Evolutionary conservation across 2,797 vertebrate genomes (phyloP), one percentile per base, ranked within the genome.

Genomic region (Platyrinchus mystaceus): DNA sequence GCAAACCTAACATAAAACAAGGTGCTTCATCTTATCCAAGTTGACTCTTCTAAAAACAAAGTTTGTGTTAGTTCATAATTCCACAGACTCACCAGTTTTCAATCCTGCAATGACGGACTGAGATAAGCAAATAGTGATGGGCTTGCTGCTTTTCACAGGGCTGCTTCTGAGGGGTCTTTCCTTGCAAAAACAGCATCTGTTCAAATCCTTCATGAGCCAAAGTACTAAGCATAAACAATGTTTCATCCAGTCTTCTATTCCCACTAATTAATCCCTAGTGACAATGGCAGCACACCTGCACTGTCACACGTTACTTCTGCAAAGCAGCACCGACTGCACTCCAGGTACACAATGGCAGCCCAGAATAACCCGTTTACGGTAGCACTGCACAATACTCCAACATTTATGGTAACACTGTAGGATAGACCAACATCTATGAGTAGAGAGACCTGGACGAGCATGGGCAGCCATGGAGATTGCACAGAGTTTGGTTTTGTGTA

Each of bases 241-340:
- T 21, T 77, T 80, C 23, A 53, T 43, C 28, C 32, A 53, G 28
- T 43, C 32, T 47, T 77, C 44, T 34, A 12, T 37, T 67, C 55
- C 14, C 44, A 49, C 12, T 32, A 56, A n/a, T 30, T 84, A 76
- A n/a, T 32, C 18, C n/a, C 27, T 47, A 34, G 3, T 8, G 60
- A 43, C 55, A 44, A 21, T 6, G 18, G 49, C 49, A 91, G 20
- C 8, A 15, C 30, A 68, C 30, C 32, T 37, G 63, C n/a, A 32
- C 14, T 58, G 32, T 19, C 44, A 34, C 0, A n/a, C 0, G 0
- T 56, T 23, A 52, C 41, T 71, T 28, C 37, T 34, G 47, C 34
- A 71, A 80, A 52, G 53, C 49, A 60, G 41, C 13, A 28, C 20
- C 7, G 10, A 20, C 37, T 8, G n/a, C 22, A 27, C 44, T 62